Conservation (phyloP, 2,113 vertebrate genomes). For the Thinocorus orbignyianus region DNA sequence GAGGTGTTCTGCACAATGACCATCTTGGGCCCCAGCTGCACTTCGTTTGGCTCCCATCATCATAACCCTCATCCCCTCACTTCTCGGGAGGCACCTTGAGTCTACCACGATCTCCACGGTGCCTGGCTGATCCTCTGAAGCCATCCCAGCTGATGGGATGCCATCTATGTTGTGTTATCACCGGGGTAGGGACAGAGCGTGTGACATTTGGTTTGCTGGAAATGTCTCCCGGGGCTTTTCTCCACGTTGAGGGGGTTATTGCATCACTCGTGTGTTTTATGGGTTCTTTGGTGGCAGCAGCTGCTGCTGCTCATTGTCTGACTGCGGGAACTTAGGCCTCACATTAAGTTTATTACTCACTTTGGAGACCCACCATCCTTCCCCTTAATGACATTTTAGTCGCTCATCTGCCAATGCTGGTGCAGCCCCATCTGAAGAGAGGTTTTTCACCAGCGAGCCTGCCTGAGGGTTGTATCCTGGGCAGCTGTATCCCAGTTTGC, state of each 20-base stretch:
- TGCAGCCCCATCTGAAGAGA: neutral
- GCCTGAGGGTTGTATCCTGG: neutral
- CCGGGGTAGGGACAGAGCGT: neutral
- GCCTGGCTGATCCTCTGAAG: neutral
- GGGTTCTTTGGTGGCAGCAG: neutral
- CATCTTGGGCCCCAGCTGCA: neutral
- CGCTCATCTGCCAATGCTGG: neutral
- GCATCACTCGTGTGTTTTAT: neutral
- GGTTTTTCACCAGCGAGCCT: neutral
- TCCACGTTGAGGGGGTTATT: neutral
- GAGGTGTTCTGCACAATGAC: neutral
- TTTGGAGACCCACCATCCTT: neutral
- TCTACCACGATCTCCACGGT: neutral
- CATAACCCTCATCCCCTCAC: neutral
- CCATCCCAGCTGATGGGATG: neutral
- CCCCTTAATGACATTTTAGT: neutral
- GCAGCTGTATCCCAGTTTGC: neutral
- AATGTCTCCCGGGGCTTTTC: neutral
- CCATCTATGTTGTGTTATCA: neutral
- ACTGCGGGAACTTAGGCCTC: neutral
- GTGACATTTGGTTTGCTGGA: neutral
- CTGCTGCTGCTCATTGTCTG: slow-evolving; percentile 23
- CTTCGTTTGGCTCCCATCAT: neutral
- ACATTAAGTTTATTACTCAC: neutral
- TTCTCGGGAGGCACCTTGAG: neutral